A percentile compares a stretch with the other conserved stretches of the same genome.
Conservation (phyloP, 2,113 vertebrate genomes). For the Perccottus glenii region DNA sequence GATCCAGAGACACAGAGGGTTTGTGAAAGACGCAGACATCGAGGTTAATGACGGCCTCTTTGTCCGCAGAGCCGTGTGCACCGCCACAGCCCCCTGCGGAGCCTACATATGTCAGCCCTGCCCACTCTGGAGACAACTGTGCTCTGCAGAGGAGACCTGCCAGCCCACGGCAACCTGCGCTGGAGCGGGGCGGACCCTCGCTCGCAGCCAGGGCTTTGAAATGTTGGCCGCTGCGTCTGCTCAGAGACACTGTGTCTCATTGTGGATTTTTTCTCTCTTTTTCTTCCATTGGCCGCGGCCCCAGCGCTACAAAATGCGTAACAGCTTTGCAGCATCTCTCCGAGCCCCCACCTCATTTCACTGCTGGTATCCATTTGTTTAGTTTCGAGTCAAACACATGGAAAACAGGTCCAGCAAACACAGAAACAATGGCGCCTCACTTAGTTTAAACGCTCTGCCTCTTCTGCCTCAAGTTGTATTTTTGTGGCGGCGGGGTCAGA, state of each 20-base stretch:
- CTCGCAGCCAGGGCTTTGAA: conserved; percentile 67
- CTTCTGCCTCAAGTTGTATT: conserved; percentile 63
- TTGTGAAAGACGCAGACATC: conserved; percentile 1
- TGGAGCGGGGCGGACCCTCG: conserved; percentile 64
- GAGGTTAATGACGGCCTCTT: conserved; percentile 62
- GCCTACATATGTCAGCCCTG: conserved; percentile 69
- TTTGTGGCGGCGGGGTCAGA: conserved; percentile 56
- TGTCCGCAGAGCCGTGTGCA: conserved; percentile 59
- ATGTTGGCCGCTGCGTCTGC: conserved; percentile 62
- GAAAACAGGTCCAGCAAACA: conserved; percentile 11
- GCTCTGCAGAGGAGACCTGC: conserved; percentile 66
- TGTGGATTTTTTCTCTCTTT: conserved; percentile 50
- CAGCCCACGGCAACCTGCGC: conserved; percentile 66
- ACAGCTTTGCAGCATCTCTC: conserved; percentile 62
- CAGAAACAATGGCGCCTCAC: conserved; percentile 38
- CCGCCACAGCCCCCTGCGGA: conserved; percentile 59
- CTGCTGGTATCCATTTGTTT: conserved; percentile 51
- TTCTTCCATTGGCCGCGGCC: conserved; percentile 43
- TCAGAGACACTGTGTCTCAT: conserved; percentile 69
- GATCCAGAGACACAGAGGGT: conserved; percentile 38
- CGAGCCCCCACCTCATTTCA: conserved; percentile 42
- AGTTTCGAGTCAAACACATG: conserved; percentile 9
- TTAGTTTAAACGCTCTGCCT: conserved; percentile 38
- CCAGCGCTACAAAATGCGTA: conserved; percentile 63
- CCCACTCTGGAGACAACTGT: conserved; percentile 55